These are phyloP conservation scores for Drosophila suboccidentalis DNA, from an alignment of 2,888 invertebrate genomes.

Conservation along the genomic window DNA sequence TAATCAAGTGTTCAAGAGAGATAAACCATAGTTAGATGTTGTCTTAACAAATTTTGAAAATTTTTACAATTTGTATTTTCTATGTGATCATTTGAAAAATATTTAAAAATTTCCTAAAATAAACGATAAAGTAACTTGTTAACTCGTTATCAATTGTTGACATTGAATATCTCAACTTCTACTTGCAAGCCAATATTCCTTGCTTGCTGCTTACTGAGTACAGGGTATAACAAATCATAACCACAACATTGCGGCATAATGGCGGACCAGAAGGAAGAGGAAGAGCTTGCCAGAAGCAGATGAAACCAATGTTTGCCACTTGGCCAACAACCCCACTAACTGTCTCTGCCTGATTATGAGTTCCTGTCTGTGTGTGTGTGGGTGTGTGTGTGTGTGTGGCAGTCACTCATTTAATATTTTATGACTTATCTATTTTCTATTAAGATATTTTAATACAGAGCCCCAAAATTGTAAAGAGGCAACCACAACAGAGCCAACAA, in stretches of 20 bases:
- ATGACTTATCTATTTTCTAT: constrained; percentile 79
- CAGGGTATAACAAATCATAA: constrained; percentile 55
- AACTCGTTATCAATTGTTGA: background rate
- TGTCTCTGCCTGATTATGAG: constrained; percentile 60
- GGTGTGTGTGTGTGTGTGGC: constrained; percentile 33
- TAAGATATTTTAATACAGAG: constrained; percentile 71
- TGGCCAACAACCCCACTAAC: constrained; percentile 26
- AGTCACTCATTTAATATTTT: constrained; percentile 73
- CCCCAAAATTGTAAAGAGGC: constrained; percentile 39
- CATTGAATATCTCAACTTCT: background rate
- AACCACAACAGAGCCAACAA: constrained; percentile 47
- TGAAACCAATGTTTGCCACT: constrained; percentile 56
- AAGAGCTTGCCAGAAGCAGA: constrained; percentile 53
- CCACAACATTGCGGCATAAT: constrained; percentile 61
- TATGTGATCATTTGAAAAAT: too few species aligned
- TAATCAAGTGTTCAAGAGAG: too few species aligned
- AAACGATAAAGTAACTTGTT: too few species aligned
- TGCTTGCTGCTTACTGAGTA: fast-evolving
- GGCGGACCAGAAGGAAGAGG: constrained; percentile 20
- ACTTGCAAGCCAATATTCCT: background rate
- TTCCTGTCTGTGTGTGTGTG: constrained; percentile 13
- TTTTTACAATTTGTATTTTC: too few species aligned
- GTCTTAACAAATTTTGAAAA: too few species aligned
- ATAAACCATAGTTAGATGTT: too few species aligned
- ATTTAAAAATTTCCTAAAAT: too few species aligned